Percentiles rank a stretch among this genome's conserved stretches.
These are phyloP conservation scores for Eurytoma adleriae DNA, from an alignment of 2,888 invertebrate species.

Conservation along the genomic window DNA sequence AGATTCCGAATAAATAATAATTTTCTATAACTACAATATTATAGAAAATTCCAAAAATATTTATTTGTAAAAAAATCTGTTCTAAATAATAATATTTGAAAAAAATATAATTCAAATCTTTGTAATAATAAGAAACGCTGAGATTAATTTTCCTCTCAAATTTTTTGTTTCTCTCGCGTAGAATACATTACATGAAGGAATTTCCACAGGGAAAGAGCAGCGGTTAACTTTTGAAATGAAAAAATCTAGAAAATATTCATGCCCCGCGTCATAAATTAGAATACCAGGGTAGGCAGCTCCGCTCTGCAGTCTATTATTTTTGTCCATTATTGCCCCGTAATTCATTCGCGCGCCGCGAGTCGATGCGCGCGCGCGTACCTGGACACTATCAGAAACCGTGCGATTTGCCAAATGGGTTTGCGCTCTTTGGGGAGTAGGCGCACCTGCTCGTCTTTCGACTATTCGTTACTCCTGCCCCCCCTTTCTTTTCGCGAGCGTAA, in stretches of 20 bases:
- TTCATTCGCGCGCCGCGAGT: slow-evolving; percentile 9
- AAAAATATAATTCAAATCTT: too few relatives aligned
- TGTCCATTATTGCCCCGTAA: slow-evolving; percentile 21
- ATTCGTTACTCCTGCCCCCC: background rate
- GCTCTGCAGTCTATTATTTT: background rate
- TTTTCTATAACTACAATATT: too few relatives aligned
- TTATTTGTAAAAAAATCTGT: too few relatives aligned
- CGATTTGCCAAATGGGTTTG: slow-evolving; percentile 22
- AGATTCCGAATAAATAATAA: too few relatives aligned
- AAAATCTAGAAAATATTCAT: background rate
- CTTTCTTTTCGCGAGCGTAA: background rate
- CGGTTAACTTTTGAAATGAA: background rate
- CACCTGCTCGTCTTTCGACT: slow-evolving; percentile 11
- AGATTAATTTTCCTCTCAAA: background rate
- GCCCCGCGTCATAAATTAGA: slow-evolving; percentile 8
- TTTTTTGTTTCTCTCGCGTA: background rate
- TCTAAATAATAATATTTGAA: too few relatives aligned
- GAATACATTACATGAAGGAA: background rate
- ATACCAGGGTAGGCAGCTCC: background rate
- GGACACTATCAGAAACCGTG: slow-evolving; percentile 19
- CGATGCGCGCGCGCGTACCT: slow-evolving; percentile 7
- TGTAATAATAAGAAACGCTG: too few relatives aligned
- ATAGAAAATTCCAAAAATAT: too few relatives aligned
- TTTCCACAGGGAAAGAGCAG: background rate
- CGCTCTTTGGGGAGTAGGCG: slow-evolving; percentile 2